phyloP scores from a whole-genome alignment of 2,797 vertebrate genomes.

The Intellagama lesueurii region DNA sequence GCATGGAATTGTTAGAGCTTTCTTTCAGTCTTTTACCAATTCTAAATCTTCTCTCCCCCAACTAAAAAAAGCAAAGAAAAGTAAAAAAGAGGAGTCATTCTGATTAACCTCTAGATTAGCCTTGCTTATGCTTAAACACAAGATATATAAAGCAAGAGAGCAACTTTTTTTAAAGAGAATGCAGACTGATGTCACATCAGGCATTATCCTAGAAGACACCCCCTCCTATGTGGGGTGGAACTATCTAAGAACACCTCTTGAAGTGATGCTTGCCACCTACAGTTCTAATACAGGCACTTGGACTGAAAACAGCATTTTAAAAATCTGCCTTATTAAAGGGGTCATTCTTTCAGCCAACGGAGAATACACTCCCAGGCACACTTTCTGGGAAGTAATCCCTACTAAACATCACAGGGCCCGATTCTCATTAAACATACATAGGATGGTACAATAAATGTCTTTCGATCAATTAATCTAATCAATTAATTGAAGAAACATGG shows the following conservation, averaged over 20 bases:
- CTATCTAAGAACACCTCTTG: not conserved
- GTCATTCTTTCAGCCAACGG: not conserved
- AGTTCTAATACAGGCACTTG: not conserved
- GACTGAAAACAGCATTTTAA: not conserved
- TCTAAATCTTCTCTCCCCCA: too few species aligned
- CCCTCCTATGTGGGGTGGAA: not conserved
- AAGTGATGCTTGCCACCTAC: not conserved
- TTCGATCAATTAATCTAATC: not conserved
- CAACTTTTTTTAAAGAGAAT: not conserved
- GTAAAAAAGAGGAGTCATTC: too few species aligned
- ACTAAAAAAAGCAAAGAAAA: too few species aligned
- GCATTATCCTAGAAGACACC: not conserved
- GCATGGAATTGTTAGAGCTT: too few species aligned
- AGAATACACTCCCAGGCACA: not conserved
- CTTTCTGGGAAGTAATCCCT: not conserved
- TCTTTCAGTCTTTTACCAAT: too few species aligned
- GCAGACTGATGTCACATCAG: too few species aligned
- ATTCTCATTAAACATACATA: not conserved
- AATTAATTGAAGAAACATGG: not conserved
- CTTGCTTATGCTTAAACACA: not conserved
- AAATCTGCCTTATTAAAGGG: not conserved
- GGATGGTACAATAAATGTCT: not conserved
- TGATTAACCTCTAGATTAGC: too few species aligned
- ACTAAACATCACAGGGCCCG: not conserved
- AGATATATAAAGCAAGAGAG: not conserved